Base-by-base conservation (phyloP, 2,888 invertebrate genomes). In the Druceiella hillmani region DNA sequence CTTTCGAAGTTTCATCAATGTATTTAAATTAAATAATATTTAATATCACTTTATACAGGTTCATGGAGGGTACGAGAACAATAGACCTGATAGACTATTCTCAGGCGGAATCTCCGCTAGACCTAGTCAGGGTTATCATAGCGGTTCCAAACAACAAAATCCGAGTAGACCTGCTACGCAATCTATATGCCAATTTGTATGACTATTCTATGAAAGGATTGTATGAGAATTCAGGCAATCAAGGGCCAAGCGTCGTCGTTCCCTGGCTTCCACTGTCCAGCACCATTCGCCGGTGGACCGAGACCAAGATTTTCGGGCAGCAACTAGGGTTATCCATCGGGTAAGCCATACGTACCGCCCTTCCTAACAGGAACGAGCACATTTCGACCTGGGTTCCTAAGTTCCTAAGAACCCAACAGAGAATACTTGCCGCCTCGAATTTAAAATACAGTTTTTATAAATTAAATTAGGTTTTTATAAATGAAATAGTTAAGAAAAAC, bases 141-240 rank as follows among this genome's bases (percentile, higher is more conserved):
- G 45, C 24, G 56, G 57, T 27, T 54, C 56, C 24, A 55, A 62
- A 4, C 50, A 51, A 17, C 55, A 55, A 17, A 59, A 57, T 41
- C 57, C 59, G 6, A 50, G 52, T n/a, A 52, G 58, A 2, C 57
- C 60, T n/a, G n/a, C n/a, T n/a, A n/a, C n/a, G n/a, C n/a, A n/a
- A 76, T 36, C 70, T 89, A 34, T 92, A 92, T 56, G 84, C 83
- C 31, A 83, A 87, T 50, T 74, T 90, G 22, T 89, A 89, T 48
- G 86, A 87, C 55, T 84, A 86, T 49, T 76, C 79, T 0, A 80
- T 78, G 43, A 74, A 60, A 41, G 78, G 77, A 13, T 43, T 22
- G 45, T 45, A 14, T 38, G 45, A 46, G 43, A 50, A 52, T 25
- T 47, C 45, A 14, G 50, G 51, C 24, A 30, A 39, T 16, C 33